phyloP scores from a whole-genome alignment of 1,140 invertebrate species.

The Drosophila tsacasi region DNA sequence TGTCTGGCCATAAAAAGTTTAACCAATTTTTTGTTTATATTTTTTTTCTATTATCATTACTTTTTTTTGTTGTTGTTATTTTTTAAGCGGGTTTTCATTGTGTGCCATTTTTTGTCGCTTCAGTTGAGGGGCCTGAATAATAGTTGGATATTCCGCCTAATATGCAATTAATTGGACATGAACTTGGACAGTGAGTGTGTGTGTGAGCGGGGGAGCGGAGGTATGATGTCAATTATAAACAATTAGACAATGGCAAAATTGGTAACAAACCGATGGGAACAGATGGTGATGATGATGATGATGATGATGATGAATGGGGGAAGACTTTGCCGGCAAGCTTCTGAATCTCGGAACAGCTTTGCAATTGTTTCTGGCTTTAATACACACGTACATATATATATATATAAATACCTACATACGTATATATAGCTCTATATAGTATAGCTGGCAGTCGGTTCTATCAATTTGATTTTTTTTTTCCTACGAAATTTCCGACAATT shows the following conservation, averaged over 20 bases:
- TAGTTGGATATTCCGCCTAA: constrained; percentile 59
- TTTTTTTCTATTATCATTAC: constrained; percentile 14
- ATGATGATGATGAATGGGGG: constrained; percentile 21
- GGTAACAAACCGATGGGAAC: constrained; percentile 59
- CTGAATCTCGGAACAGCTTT: constrained; percentile 17
- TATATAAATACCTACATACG: too few species aligned
- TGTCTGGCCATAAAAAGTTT: constrained; percentile 52
- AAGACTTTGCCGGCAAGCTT: constrained; percentile 31
- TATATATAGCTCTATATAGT: background rate
- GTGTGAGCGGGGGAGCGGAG: background rate
- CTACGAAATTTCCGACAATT: constrained; percentile 63
- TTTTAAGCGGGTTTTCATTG: constrained; percentile 33
- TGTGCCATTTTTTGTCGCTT: constrained; percentile 40
- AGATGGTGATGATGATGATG: constrained; percentile 1
- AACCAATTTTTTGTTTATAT: constrained; percentile 38
- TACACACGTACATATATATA: too few species aligned
- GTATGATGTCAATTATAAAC: constrained; percentile 36
- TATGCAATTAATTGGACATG: constrained; percentile 78
- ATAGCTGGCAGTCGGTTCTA: constrained; percentile 12
- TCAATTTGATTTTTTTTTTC: constrained; percentile 39
- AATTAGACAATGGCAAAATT: constrained; percentile 66
- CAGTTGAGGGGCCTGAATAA: constrained; percentile 63
- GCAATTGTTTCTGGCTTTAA: constrained; percentile 15
- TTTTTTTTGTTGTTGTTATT: constrained; percentile 12
- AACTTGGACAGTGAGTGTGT: constrained; percentile 56